These are phyloP conservation scores for Camponotus fellah DNA, from an alignment of 2,888 invertebrate genomes.

Conservation along the genomic window DNA sequence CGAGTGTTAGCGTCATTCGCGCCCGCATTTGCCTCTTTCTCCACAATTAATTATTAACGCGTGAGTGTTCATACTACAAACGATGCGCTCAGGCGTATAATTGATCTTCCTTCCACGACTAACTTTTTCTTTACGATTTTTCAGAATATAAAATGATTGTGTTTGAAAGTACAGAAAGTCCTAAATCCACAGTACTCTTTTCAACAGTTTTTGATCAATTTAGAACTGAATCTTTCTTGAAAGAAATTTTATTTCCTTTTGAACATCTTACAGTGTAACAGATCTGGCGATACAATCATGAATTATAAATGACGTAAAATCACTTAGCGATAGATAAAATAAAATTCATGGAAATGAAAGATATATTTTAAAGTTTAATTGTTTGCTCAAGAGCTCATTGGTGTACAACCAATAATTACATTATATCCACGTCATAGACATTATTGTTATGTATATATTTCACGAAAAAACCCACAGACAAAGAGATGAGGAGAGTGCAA, in stretches of 20 bases:
- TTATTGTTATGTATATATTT: slow-evolving; percentile 26
- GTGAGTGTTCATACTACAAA: neutral
- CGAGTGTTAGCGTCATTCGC: slow-evolving; percentile 43
- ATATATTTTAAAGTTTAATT: slow-evolving; percentile 9
- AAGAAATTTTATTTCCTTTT: slow-evolving; percentile 13
- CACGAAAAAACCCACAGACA: neutral
- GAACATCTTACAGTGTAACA: neutral
- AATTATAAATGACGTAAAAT: neutral
- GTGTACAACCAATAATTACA: neutral
- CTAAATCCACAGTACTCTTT: neutral
- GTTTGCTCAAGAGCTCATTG: slow-evolving; percentile 47
- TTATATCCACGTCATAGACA: slow-evolving; percentile 17
- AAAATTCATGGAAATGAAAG: neutral
- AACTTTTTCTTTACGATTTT: neutral
- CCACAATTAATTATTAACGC: slow-evolving; percentile 40
- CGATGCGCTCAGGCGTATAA: neutral
- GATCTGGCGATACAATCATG: neutral
- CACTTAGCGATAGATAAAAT: neutral
- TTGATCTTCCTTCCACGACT: neutral
- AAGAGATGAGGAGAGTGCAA: neutral
- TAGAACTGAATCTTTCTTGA: neutral
- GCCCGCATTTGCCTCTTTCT: slow-evolving; percentile 27
- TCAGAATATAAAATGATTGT: neutral
- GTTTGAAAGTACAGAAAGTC: neutral
- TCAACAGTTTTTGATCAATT: neutral